These are phyloP conservation scores for Thaleichthys pacificus DNA, from an alignment of 2,797 vertebrate genomes.

Conservation along the genomic window DNA sequence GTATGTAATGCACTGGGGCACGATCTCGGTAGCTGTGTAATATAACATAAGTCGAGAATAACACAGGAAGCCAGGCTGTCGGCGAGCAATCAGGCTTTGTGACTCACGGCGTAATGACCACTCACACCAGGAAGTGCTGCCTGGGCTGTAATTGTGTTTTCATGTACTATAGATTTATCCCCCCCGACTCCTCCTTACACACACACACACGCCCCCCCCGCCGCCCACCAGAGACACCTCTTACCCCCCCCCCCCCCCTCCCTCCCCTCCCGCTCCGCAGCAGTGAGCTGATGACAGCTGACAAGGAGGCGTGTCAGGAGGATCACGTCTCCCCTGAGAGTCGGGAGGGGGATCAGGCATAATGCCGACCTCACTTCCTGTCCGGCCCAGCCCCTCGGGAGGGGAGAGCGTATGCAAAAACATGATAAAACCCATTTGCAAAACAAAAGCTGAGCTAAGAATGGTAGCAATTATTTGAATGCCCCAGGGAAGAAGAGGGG, in stretches of 20 bases:
- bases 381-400: conserved; percentile 59
- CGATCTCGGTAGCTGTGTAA: conserved; percentile 27
- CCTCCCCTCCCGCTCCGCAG: conserved; percentile 58
- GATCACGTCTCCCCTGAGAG: conserved; percentile 54
- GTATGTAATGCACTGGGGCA: too few relatives aligned
- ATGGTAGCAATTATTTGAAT: conserved; percentile 65
- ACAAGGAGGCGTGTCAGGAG: conserved; percentile 55
- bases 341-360: conserved; percentile 47
- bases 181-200: too few relatives aligned
- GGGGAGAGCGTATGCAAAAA: conserved; percentile 72
- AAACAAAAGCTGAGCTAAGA: conserved; percentile 66
- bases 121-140: conserved; percentile 70
- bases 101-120: conserved; percentile 55
- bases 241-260: conserved; percentile 40
- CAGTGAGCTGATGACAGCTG: conserved; percentile 76
- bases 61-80: conserved; percentile 40
- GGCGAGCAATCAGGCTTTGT: conserved; percentile 51
- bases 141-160: conserved; percentile 75
- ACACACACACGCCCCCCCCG: too few relatives aligned
- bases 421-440: conserved; percentile 44
- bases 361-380: conserved; percentile 72
- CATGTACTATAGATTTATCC: conserved; percentile 72
- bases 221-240: too few relatives aligned
- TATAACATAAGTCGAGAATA: conserved; percentile 53
- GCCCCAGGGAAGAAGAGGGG: conserved; percentile 31